Evolutionary conservation across 2,113 vertebrate species (phyloP).

Genomic region (Crocuta crocuta): DNA sequence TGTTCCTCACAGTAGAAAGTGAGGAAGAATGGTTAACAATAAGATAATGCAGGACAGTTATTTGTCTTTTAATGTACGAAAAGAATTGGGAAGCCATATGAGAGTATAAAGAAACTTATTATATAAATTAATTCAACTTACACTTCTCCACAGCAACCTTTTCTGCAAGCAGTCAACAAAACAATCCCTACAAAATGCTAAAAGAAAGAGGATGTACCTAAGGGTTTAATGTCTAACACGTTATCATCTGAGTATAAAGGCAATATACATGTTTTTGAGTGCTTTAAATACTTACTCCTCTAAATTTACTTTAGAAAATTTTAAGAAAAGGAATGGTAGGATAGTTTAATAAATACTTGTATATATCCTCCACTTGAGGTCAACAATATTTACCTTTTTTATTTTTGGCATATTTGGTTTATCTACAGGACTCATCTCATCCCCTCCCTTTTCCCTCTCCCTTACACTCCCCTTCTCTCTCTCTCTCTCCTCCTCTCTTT

Average conservation of each 20-base stretch:
- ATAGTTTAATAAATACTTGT: neutral
- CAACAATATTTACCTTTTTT: neutral
- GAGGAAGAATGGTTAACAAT: neutral
- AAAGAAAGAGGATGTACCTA: neutral
- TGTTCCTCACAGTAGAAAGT: neutral
- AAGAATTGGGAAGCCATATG: constrained; percentile 9
- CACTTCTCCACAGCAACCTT: neutral
- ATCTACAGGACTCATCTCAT: neutral
- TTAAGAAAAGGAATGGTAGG: neutral
- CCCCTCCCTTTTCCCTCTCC: too few relatives aligned
- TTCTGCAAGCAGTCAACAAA: neutral
- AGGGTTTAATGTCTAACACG: neutral
- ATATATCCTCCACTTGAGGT: neutral
- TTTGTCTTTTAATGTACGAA: neutral
- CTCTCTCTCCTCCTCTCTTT: too few relatives aligned
- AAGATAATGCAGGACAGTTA: neutral
- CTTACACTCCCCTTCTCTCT: neutral
- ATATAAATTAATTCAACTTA: neutral
- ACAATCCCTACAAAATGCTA: neutral
- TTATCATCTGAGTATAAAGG: neutral
- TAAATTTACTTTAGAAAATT: neutral
- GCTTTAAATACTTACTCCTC: neutral
- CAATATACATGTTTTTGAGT: neutral
- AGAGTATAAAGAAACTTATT: neutral
- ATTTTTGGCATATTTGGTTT: neutral